These are phyloP conservation scores for Phaedon cochleariae DNA, from an alignment of 2,888 invertebrate species.

Conservation along the genomic window DNA sequence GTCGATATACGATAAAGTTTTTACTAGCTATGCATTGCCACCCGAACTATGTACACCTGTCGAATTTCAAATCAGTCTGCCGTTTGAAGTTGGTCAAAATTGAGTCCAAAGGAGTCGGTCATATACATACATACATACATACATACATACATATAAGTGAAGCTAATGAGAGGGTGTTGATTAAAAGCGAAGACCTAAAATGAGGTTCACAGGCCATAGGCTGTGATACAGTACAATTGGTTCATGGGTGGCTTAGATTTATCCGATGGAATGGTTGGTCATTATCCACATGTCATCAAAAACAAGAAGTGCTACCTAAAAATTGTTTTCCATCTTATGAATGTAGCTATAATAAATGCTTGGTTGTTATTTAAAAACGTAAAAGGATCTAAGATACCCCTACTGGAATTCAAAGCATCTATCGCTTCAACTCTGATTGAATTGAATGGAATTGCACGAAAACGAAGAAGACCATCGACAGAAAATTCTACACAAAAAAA, in stretches of 20 bases:
- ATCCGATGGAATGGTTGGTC: slow-evolving; percentile 25
- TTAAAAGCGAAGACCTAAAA: too few relatives aligned
- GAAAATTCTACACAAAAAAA: slow-evolving; percentile 18
- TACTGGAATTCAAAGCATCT: slow-evolving; percentile 28
- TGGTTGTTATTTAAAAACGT: slow-evolving; percentile 15
- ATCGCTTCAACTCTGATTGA: slow-evolving; percentile 26
- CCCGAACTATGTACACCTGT: too few relatives aligned
- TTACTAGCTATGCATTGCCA: too few relatives aligned
- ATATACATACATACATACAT: too few relatives aligned
- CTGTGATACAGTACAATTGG: slow-evolving; percentile 19
- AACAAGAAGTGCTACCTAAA: slow-evolving; percentile 24
- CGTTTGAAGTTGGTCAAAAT: too few relatives aligned
- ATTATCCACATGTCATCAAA: slow-evolving; percentile 31
- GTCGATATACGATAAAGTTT: too few relatives aligned
- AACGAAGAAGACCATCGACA: slow-evolving; percentile 23
- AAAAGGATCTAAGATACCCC: slow-evolving; percentile 18
- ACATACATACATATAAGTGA: too few relatives aligned
- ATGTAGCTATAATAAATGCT: slow-evolving; percentile 11
- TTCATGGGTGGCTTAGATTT: slow-evolving; percentile 25
- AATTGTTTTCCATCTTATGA: slow-evolving; percentile 24
- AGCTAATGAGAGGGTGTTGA: too few relatives aligned
- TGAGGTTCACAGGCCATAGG: not conserved
- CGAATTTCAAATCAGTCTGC: too few relatives aligned
- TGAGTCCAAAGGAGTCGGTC: too few relatives aligned
- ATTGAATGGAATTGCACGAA: slow-evolving; percentile 22